Conservation (phyloP, 1,140 invertebrate species). For the Drosophila micromelanica region DNA sequence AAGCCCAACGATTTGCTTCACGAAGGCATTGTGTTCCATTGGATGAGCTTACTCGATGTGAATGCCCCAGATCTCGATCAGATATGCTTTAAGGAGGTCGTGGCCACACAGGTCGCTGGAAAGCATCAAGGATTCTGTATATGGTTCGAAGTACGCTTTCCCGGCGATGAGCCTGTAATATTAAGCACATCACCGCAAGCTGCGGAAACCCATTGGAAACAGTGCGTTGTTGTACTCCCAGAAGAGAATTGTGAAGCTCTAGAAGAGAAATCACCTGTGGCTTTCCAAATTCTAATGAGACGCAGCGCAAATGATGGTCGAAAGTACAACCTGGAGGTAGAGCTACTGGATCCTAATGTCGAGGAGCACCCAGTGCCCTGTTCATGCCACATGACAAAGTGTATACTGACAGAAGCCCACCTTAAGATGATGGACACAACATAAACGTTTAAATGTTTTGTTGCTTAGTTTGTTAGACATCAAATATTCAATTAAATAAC, state of each 20-base stretch:
- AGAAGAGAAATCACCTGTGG: constrained; percentile 87
- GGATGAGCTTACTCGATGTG: constrained; percentile 87
- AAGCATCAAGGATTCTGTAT: constrained; percentile 90
- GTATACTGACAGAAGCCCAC: constrained; percentile 88
- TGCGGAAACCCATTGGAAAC: constrained; percentile 97
- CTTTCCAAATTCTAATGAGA: constrained; percentile 88
- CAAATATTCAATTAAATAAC: constrained; percentile 57
- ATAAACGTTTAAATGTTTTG: constrained; percentile 8
- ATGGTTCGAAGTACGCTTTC: constrained; percentile 88
- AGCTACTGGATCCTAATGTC: constrained; percentile 88
- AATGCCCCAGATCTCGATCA: constrained; percentile 85
- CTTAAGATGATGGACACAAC: constrained; percentile 71
- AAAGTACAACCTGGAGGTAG: constrained; percentile 87
- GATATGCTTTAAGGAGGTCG: constrained; percentile 84
- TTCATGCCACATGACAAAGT: constrained; percentile 90
- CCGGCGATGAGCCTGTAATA: constrained; percentile 84
- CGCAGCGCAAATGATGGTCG: constrained; percentile 85
- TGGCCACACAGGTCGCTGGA: constrained; percentile 86
- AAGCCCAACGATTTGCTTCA: constrained; percentile 85
- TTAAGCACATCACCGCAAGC: constrained; percentile 91
- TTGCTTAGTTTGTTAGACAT: constrained; percentile 48
- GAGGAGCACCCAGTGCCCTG: constrained; percentile 92
- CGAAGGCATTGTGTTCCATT: constrained; percentile 86
- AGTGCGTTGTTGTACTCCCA: constrained; percentile 93
- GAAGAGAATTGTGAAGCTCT: constrained; percentile 85